Percentiles rank a stretch among this genome's conserved stretches.
These are phyloP conservation scores for Ctenoplectra terminalis DNA, from an alignment of 1,140 invertebrate species.

Conservation along the genomic window DNA sequence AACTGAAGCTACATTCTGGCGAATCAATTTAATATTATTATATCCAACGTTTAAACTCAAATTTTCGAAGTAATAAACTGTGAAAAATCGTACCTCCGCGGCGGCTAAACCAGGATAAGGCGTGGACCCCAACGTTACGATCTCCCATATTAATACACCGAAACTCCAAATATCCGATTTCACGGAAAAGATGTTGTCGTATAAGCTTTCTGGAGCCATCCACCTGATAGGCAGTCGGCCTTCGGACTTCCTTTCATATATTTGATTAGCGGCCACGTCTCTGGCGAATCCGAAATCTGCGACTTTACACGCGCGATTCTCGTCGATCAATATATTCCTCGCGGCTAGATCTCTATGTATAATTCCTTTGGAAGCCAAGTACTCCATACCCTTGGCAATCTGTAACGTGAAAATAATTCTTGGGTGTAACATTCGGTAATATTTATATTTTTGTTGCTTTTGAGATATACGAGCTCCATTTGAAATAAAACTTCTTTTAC, in stretches of 20 bases:
- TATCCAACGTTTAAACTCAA: no score
- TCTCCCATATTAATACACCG: slow-evolving; percentile 96
- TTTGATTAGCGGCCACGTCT: slow-evolving; percentile 90
- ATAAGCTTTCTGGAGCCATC: slow-evolving; percentile 97
- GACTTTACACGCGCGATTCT: slow-evolving; percentile 95
- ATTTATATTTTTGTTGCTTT: no score
- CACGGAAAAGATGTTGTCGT: slow-evolving; percentile 94
- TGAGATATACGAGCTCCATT: no score
- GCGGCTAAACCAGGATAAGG: slow-evolving; percentile 94
- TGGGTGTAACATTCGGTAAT: background rate
- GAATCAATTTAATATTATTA: no score
- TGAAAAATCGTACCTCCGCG: slow-evolving; percentile 86
- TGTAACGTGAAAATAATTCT: slow-evolving; percentile 36
- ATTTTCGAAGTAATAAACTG: background rate
- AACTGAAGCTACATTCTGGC: no score
- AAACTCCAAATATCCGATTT: slow-evolving; percentile 98
- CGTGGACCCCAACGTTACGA: slow-evolving; percentile 95
- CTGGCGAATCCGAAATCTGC: slow-evolving; percentile 97
- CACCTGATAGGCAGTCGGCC: slow-evolving; percentile 89
- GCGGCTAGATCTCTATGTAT: slow-evolving; percentile 96
- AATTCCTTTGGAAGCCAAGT: slow-evolving; percentile 93
- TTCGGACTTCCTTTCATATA: slow-evolving; percentile 96
- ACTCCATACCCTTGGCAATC: slow-evolving; percentile 96
- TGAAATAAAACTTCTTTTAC: no score
- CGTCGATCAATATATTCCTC: slow-evolving; percentile 93